Percentiles rank a stretch among this genome's conserved stretches.
Conservation (phyloP, 2,888 invertebrate genomes). For the Orthosia gothica region DNA sequence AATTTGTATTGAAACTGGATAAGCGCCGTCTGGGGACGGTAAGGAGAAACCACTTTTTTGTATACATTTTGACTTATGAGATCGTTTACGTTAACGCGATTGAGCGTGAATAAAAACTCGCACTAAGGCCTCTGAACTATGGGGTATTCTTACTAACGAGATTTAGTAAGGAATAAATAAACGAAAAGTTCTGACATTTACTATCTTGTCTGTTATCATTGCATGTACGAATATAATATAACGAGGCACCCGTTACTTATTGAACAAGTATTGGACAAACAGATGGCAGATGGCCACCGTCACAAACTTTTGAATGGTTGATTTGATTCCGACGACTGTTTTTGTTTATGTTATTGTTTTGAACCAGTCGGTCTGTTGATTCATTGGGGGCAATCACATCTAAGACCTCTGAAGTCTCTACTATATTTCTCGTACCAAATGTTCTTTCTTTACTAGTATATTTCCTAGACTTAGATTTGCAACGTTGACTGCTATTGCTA, state of each 20-base stretch:
- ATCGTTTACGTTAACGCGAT: too few species aligned
- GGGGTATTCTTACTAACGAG: neutral
- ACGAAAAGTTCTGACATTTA: neutral
- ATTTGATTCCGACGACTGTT: slow-evolving; percentile 32
- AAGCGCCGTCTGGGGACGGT: too few species aligned
- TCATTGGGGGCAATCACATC: slow-evolving; percentile 10
- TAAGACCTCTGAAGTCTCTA: neutral
- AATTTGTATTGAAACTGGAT: too few species aligned
- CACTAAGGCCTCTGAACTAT: too few species aligned
- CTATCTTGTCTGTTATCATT: too few species aligned
- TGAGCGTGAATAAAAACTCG: too few species aligned
- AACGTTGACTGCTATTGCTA: neutral
- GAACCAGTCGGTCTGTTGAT: slow-evolving; percentile 1
- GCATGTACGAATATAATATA: too few species aligned
- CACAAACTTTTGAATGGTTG: slow-evolving; percentile 11
- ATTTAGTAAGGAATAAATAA: neutral
- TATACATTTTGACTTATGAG: too few species aligned
- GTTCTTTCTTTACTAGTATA: neutral
- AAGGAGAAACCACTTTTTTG: too few species aligned
- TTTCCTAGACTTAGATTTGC: neutral
- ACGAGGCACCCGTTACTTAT: neutral
- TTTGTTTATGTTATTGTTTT: slow-evolving; percentile 45
- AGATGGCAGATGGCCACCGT: slow-evolving; percentile 27
- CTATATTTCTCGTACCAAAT: neutral
- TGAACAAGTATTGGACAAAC: slow-evolving; percentile 20